phyloP scores from a whole-genome alignment of 1,140 invertebrate species.

The Psilanteris sp. region DNA sequence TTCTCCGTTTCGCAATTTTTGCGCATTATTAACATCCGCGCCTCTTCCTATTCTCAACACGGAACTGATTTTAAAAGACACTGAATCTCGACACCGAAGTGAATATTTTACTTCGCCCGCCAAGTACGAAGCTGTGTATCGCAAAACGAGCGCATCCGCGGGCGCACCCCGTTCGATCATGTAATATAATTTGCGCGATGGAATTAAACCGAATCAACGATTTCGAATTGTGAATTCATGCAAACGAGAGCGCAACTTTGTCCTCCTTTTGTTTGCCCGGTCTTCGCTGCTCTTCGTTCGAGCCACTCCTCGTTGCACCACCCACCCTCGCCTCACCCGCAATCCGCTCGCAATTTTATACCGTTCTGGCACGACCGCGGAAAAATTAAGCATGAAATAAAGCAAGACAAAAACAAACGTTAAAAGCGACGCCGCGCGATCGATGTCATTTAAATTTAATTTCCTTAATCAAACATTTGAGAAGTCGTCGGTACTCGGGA shows the following conservation, averaged over 20 bases:
- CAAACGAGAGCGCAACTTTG: slow-evolving; percentile 4
- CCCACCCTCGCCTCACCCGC: too few relatives aligned
- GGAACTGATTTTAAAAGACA: slow-evolving; percentile 49
- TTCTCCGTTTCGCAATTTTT: slow-evolving; percentile 25
- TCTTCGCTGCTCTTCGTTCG: too few relatives aligned
- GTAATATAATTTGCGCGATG: too few relatives aligned
- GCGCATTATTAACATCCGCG: slow-evolving; percentile 18
- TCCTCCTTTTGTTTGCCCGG: neutral
- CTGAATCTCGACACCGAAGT: slow-evolving; percentile 9
- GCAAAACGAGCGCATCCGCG: slow-evolving; percentile 14
- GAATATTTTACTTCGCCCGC: slow-evolving; percentile 26
- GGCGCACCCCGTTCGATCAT: neutral
- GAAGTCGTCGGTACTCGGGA: slow-evolving; percentile 52
- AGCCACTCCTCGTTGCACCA: too few relatives aligned
- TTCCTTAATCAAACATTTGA: slow-evolving; percentile 65
- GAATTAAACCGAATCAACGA: too few relatives aligned
- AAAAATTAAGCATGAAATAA: slow-evolving; percentile 32
- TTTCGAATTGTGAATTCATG: slow-evolving; percentile 21
- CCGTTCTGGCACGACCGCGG: neutral
- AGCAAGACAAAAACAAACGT: slow-evolving; percentile 23
- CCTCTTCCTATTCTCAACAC: slow-evolving; percentile 7
- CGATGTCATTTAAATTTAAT: slow-evolving; percentile 65
- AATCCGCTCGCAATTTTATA: too few relatives aligned
- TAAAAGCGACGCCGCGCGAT: slow-evolving; percentile 32
- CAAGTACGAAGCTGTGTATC: slow-evolving; percentile 40